phyloP scores from a whole-genome alignment of 2,113 vertebrate species.

The Trochalopteron elliotii region DNA sequence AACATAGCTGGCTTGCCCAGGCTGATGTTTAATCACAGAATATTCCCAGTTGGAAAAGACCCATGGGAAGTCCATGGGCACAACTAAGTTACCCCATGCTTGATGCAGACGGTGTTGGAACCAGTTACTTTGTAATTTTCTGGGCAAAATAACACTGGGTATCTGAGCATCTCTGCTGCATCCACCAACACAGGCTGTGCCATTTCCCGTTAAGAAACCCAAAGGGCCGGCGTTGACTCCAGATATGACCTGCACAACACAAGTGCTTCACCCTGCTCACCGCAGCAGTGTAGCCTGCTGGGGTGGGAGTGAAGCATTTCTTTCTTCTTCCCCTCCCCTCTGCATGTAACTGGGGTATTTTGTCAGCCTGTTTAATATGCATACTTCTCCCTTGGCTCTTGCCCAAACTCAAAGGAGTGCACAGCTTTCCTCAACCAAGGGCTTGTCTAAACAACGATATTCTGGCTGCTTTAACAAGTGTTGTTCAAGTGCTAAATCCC shows the following conservation, averaged over 20 bases:
- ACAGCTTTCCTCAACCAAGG: background rate
- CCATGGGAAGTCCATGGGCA: fast-evolving
- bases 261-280: background rate
- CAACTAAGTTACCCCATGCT: background rate
- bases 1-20: background rate
- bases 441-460: constrained; percentile 7
- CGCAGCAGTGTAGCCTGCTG: fast-evolving
- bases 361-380: background rate
- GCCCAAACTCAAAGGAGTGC: background rate
- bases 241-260: background rate
- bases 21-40: background rate
- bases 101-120: background rate
- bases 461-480: background rate
- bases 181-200: background rate
- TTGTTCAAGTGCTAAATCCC: constrained; percentile 18
- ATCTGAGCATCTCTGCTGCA: background rate
- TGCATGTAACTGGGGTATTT: background rate
- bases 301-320: background rate
- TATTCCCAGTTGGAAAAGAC: background rate
- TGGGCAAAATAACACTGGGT: background rate
- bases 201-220: background rate
- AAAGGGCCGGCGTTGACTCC: background rate
- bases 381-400: constrained; percentile 17
- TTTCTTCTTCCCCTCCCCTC: background rate
- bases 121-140: background rate